A percentile compares a stretch with the other conserved stretches of the same genome.
These are phyloP conservation scores for Heteractis magnifica DNA, from an alignment of 92 coral and sea anemone genomes.

Conservation along the genomic window DNA sequence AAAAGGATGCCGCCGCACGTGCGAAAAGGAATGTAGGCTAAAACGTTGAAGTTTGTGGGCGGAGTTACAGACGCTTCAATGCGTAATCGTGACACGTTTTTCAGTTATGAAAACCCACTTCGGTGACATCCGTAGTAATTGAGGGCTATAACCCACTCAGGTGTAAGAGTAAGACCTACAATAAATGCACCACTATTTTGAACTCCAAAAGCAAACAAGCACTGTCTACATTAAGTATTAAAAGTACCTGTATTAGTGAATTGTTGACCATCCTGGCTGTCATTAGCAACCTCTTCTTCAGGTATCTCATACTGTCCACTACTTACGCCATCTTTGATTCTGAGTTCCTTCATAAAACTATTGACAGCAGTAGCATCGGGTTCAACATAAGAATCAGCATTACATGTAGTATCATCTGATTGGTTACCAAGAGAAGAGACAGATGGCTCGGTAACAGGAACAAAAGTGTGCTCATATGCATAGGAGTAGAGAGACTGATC, in stretches of 20 bases:
- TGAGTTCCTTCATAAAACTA: constrained; percentile 51
- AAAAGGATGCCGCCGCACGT: too few species aligned
- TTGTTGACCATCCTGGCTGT: neutral
- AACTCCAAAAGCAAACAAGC: too few species aligned
- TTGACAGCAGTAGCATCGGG: constrained; percentile 54
- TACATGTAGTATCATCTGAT: neutral
- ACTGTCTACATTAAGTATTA: neutral
- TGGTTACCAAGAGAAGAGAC: neutral
- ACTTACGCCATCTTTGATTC: constrained; percentile 29
- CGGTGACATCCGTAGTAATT: too few species aligned
- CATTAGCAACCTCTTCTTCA: constrained; percentile 16
- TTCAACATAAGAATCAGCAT: constrained; percentile 24
- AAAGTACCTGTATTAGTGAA: neutral
- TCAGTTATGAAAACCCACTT: too few species aligned
- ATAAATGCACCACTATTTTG: neutral
- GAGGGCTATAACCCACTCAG: too few species aligned
- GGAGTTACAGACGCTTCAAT: too few species aligned
- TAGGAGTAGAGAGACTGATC: constrained; percentile 69
- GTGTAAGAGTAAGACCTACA: too few species aligned
- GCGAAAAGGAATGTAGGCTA: too few species aligned
- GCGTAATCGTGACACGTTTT: too few species aligned
- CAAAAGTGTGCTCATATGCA: constrained; percentile 54
- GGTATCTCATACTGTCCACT: constrained; percentile 41
- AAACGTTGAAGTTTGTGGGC: too few species aligned
- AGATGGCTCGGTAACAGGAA: constrained; percentile 21